A percentile compares a stretch with the other conserved stretches of the same genome.
These are phyloP conservation scores for Amblyjoppa proteus DNA, from an alignment of 2,888 invertebrate species.

Conservation along the genomic window DNA sequence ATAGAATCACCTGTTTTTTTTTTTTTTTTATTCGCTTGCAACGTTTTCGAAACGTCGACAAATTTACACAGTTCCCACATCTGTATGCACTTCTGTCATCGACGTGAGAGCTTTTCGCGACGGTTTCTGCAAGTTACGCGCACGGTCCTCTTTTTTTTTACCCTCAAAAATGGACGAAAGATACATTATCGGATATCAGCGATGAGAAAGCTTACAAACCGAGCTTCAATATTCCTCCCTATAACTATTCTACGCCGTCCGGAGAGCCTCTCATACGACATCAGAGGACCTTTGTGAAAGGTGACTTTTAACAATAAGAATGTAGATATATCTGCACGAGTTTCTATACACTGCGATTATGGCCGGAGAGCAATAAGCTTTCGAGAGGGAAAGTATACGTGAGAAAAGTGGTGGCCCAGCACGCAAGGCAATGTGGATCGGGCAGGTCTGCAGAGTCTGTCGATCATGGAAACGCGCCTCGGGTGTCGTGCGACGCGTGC, in stretches of 20 bases:
- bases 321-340: not conserved
- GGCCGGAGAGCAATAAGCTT: not conserved
- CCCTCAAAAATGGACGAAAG: not conserved
- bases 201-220: not conserved
- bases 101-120: not conserved
- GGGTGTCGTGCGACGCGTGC: constrained; percentile 31
- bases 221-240: not conserved
- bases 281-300: not conserved
- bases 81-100: not conserved
- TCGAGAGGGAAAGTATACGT: not conserved
- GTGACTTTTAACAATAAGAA: not conserved
- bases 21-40: not conserved
- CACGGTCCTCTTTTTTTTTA: not conserved
- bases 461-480: not conserved
- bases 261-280: not conserved
- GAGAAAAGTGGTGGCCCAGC: not conserved
- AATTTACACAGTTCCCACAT: constrained; percentile 28
- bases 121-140: not conserved
- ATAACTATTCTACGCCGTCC: not conserved
- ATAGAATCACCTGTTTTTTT: constrained; percentile 24
- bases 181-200: not conserved
- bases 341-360: not conserved
- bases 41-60: constrained; percentile 17
- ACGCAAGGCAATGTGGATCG: not conserved
- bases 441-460: constrained; percentile 1